phyloP scores from a whole-genome alignment of 2,113 vertebrate genomes.

The Panurus biarmicus region DNA sequence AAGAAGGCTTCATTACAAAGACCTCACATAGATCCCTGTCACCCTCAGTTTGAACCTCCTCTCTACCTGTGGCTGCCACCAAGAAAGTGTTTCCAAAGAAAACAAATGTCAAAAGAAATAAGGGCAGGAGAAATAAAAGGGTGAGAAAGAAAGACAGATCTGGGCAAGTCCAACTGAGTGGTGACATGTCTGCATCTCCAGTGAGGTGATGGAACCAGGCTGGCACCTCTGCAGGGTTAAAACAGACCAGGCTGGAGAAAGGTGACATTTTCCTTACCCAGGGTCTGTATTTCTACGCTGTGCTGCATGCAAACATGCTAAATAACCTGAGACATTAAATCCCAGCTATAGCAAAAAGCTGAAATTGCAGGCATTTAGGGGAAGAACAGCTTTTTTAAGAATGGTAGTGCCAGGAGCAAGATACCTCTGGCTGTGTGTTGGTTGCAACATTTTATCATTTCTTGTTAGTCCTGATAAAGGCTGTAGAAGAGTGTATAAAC shows the following conservation, averaged over 20 bases:
- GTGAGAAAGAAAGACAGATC: background rate
- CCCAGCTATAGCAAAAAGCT: background rate
- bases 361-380: background rate
- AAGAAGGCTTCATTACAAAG: background rate
- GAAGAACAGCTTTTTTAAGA: background rate
- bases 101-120: background rate
- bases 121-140: background rate
- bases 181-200: background rate
- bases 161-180: background rate
- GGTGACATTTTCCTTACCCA: background rate
- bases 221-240: background rate
- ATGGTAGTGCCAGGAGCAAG: background rate
- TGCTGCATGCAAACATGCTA: background rate
- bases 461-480: background rate
- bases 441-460: background rate
- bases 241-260: background rate
- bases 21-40: background rate
- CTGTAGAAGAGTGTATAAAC: background rate
- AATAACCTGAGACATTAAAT: background rate
- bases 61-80: background rate
- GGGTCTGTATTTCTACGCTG: background rate
- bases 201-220: background rate
- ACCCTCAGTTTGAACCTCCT: background rate
- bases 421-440: background rate
- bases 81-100: background rate